Evolutionary conservation across 2,113 vertebrate species (phyloP).

Genomic region (Lycaon pictus): DNA sequence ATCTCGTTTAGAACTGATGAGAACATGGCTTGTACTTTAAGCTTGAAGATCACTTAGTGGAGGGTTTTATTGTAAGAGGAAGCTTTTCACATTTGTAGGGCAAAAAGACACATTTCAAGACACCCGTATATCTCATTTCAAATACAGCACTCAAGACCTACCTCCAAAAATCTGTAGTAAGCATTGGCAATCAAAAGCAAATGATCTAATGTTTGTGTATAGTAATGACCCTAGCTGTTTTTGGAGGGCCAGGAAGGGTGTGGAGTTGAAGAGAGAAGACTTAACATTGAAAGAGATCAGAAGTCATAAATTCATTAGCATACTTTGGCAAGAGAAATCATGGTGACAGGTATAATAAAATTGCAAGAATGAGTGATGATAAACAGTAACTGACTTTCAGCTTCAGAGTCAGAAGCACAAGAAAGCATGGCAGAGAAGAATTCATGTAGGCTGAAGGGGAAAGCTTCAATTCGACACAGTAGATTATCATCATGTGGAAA

Average conservation of each 20-base stretch:
- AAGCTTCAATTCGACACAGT: background rate
- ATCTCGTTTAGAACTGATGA: background rate
- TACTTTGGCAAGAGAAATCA: background rate
- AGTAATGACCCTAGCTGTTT: background rate
- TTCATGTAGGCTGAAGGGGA: background rate
- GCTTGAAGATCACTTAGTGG: background rate
- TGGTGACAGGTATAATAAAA: background rate
- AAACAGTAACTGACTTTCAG: background rate
- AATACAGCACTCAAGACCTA: background rate
- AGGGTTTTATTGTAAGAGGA: background rate
- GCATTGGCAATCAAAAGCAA: background rate
- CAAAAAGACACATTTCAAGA: conserved; percentile 4
- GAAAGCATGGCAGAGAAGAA: background rate
- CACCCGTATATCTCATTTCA: background rate
- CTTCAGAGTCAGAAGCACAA: background rate
- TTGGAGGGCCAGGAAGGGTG: background rate
- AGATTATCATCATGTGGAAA: background rate
- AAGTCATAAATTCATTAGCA: background rate
- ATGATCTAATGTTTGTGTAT: background rate
- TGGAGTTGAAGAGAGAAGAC: background rate
- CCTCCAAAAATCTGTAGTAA: background rate
- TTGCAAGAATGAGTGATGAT: background rate
- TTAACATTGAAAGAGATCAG: background rate
- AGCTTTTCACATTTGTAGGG: background rate
- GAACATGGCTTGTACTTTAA: background rate